Evolutionary conservation across 2,113 vertebrate species (phyloP), one percentile per base, ranked within the genome.

Genomic region (Trachemys scripta): DNA sequence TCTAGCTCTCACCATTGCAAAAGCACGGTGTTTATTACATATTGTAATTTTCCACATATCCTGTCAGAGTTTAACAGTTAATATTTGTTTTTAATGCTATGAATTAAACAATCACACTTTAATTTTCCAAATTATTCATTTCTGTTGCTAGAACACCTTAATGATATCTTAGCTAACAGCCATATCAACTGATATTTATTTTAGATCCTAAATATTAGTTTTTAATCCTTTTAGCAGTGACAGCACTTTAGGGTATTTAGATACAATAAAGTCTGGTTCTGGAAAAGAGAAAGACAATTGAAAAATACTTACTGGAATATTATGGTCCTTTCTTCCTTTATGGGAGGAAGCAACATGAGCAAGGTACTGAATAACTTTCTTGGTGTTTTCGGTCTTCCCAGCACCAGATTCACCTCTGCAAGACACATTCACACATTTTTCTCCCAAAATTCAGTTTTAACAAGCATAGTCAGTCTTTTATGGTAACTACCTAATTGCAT

Each of bases 281-380:
- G 75, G 89, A 35, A 10, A 14, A 53, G 31, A 42, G 45, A 25
- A 50, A 42, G 25, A 76, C 22, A 24, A 78, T 5, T 90, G 75
- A 95, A 97, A 91, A 91, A 56, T 22, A 99, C 99, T 99, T 98
- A 99, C 99, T 98, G 99, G 99, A 98, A 99, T 98, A 97, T 99
- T 99, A 97, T 99, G 99, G 98, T 99, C 99, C 98, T 99, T 99
- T 97, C 99, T 99, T 98, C 99, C 99, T 98, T 99, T 99, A 96
- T 99, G 99, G 83, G 99, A 99, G 92, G 99, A 99, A 90, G 99
- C 99, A 88, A 99, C 99, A 13, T 99, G 99, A 83, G 99, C 99
- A 96, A 99, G 98, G 98, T 99, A 99, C 91, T 99, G 99, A 97
- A 99, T 99, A 87, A 99, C 99, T 96, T 99, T 99, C 98, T 99